Evolutionary conservation across 2,113 vertebrate species (phyloP).

Genomic region (Dicrurus megarhynchus): DNA sequence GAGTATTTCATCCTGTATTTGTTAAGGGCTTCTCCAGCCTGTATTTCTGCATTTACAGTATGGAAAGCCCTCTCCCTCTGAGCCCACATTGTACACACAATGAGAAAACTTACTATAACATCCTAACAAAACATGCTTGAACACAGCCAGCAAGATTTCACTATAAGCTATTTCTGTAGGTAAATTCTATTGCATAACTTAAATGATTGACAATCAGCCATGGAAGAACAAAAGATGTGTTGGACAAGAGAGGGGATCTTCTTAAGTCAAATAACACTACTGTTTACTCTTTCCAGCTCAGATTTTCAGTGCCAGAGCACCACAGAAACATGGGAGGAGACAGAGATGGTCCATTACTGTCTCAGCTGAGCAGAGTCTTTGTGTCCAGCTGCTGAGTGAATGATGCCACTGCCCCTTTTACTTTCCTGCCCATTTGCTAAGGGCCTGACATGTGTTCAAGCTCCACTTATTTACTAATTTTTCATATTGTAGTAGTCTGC

Average conservation of each 20-base stretch:
- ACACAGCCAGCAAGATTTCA: slow-evolving; percentile 4
- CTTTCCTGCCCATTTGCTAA: background rate
- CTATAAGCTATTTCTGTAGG: background rate
- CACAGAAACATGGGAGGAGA: background rate
- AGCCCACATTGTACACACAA: background rate
- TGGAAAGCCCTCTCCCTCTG: background rate
- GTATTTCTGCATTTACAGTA: background rate
- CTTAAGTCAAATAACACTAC: background rate
- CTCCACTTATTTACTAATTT: background rate
- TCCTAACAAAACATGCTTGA: background rate
- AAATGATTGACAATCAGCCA: background rate
- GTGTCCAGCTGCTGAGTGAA: background rate
- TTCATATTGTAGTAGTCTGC: background rate
- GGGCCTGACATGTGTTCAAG: background rate
- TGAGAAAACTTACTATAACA: background rate
- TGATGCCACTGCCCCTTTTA: background rate
- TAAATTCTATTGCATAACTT: background rate
- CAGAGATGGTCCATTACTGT: background rate
- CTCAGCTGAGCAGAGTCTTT: background rate
- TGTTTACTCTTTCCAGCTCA: background rate
- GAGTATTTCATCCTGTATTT: background rate
- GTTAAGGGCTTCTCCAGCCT: background rate
- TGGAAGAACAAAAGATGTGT: background rate
- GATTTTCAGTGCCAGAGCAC: background rate
- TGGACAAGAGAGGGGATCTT: background rate